Evolutionary conservation across 2,113 vertebrate genomes (phyloP).

Genomic region (Esox niger): DNA sequence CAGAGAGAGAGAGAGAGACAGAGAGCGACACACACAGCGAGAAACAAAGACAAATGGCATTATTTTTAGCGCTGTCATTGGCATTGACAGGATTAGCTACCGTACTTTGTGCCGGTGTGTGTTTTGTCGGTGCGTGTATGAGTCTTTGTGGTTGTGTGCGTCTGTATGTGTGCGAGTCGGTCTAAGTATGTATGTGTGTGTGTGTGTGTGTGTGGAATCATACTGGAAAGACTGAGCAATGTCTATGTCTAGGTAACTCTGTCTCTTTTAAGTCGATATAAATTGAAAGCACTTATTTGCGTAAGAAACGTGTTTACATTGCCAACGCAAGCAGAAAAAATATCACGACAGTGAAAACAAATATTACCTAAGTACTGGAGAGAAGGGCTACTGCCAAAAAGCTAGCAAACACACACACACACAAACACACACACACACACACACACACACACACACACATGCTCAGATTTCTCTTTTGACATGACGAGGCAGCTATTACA

Average conservation of each 20-base stretch:
- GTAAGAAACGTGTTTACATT: background rate
- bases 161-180: constrained; percentile 1
- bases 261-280: too few relatives aligned
- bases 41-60: too few relatives aligned
- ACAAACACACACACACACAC: background rate
- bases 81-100: too few relatives aligned
- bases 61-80: too few relatives aligned
- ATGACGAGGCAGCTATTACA: too few relatives aligned
- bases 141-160: constrained; percentile 7
- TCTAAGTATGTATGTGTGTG: background rate
- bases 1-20: too few relatives aligned
- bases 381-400: background rate
- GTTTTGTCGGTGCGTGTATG: background rate
- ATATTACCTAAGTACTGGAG: background rate
- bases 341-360: too few relatives aligned
- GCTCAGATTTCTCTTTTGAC: too few relatives aligned
- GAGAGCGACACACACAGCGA: too few relatives aligned
- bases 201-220: background rate
- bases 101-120: background rate
- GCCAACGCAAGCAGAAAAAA: too few relatives aligned
- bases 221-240: too few relatives aligned
- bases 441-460: constrained; percentile 8
- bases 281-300: too few relatives aligned
- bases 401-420: constrained; percentile 1
- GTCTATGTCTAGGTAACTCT: background rate